Base-by-base conservation (phyloP, 1,140 invertebrate genomes). In the Popillia japonica region DNA sequence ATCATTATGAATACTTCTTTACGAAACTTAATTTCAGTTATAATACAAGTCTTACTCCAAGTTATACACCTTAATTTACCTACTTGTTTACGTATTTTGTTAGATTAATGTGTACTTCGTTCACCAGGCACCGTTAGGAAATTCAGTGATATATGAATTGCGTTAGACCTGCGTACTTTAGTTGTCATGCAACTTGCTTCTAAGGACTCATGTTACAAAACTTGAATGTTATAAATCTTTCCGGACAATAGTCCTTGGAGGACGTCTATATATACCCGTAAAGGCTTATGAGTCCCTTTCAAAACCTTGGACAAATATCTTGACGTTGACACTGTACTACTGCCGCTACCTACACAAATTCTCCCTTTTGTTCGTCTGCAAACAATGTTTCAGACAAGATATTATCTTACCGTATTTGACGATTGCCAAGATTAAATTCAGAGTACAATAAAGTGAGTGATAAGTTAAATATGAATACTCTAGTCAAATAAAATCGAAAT, bases 361-460 rank as follows among this genome's bases (percentile, higher is more conserved):
- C 44, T 14, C 44, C 11, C 11, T n/a, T 48, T 48, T 48, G 44
- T 48, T 48, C 44, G 44, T 14, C 17, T 14, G 44, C 44, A 48
- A 48, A 48, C 44, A 48, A 48, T 48, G 44, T 48, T 6, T 48
- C 44, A 8, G 0, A n/a, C 11, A 2, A 48, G 44, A 48, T 48
- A 48, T 48, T 48, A 48, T 48, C 11, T n/a, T 48, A 48, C 44
- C 44, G 11, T 48, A 48, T 48, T 48, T 48, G 44, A 48, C 7
- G 44, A 48, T 48, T 48, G 44, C 44, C 11, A n/a, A 48, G 44
- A 48, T 48, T 48, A 48, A 48, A 48, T 48, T 48, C 44, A n/a
- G 11, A 14, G 11, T n/a, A n/a, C n/a, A 48, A 48, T 48, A 48
- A 48, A 48, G 10, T 48, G 17, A 48, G 11, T n/a, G n/a, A n/a